These are phyloP conservation scores for Erebia palarica DNA, from an alignment of 2,888 invertebrate species.

Conservation along the genomic window DNA sequence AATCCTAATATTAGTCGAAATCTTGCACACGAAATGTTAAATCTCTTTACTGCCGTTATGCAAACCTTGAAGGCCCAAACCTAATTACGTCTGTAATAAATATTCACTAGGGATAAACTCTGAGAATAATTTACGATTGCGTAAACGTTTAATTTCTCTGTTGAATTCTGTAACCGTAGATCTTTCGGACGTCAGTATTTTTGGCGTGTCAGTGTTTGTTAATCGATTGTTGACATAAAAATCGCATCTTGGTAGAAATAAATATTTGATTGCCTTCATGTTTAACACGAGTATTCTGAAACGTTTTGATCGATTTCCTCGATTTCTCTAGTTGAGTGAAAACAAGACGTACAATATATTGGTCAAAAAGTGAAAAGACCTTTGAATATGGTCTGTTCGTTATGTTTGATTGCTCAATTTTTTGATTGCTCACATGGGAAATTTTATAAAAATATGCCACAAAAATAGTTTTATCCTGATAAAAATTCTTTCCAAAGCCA, in stretches of 20 bases:
- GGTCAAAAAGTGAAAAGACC: too few species aligned
- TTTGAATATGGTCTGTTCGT: too few species aligned
- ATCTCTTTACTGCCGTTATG: slow-evolving; percentile 64
- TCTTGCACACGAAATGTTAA: slow-evolving; percentile 53
- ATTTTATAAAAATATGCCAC: too few species aligned
- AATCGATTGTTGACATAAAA: background rate
- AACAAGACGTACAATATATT: too few species aligned
- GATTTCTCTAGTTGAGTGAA: too few species aligned
- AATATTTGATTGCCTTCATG: too few species aligned
- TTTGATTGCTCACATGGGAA: too few species aligned
- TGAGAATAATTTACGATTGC: slow-evolving; percentile 69
- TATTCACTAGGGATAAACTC: slow-evolving; percentile 76
- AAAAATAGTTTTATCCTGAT: too few species aligned
- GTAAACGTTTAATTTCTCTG: slow-evolving; percentile 69
- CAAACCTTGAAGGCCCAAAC: slow-evolving; percentile 66
- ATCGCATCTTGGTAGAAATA: too few species aligned
- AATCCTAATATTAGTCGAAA: background rate
- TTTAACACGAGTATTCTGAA: background rate
- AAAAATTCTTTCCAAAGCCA: too few species aligned
- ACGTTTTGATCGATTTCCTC: too few species aligned
- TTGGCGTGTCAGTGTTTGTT: slow-evolving; percentile 31
- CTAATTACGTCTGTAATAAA: slow-evolving; percentile 74
- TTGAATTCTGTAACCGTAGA: slow-evolving; percentile 49
- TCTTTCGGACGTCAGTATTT: slow-evolving; percentile 36
- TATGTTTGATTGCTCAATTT: too few species aligned